Percentiles rank a stretch among this genome's conserved stretches.
phyloP scores from a whole-genome alignment of 2,113 vertebrate genomes.

The Podilymbus podiceps region DNA sequence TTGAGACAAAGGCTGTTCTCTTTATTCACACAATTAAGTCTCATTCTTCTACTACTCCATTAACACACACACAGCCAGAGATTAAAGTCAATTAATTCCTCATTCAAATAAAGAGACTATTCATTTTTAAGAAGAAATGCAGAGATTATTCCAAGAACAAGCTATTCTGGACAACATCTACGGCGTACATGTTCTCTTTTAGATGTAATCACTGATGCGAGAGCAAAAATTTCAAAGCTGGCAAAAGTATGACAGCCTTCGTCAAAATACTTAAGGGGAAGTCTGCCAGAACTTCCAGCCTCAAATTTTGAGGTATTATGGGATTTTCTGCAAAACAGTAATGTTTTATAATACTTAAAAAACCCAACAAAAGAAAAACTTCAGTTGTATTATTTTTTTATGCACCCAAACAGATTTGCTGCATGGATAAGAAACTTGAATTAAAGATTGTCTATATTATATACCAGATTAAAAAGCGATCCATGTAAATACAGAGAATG shows the following conservation, averaged over 20 bases:
- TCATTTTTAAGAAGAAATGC: slow-evolving; percentile 30
- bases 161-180: background rate
- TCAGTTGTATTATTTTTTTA: background rate
- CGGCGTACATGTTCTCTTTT: background rate
- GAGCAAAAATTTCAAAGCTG: background rate
- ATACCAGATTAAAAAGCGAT: background rate
- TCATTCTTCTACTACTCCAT: background rate
- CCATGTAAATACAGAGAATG: background rate
- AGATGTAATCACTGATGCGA: background rate
- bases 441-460: background rate
- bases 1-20: slow-evolving; percentile 35
- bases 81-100: background rate
- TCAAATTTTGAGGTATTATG: background rate
- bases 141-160: slow-evolving; percentile 37
- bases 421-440: background rate
- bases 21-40: background rate
- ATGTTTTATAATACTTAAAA: background rate
- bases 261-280: background rate
- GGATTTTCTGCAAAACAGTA: background rate
- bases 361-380: background rate
- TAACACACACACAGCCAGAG: background rate
- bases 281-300: background rate
- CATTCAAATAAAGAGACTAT: background rate
- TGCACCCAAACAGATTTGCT: accelerated
- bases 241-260: background rate